phyloP scores from a whole-genome alignment of 1,140 invertebrate genomes.

The Drosophila paulistorum region DNA sequence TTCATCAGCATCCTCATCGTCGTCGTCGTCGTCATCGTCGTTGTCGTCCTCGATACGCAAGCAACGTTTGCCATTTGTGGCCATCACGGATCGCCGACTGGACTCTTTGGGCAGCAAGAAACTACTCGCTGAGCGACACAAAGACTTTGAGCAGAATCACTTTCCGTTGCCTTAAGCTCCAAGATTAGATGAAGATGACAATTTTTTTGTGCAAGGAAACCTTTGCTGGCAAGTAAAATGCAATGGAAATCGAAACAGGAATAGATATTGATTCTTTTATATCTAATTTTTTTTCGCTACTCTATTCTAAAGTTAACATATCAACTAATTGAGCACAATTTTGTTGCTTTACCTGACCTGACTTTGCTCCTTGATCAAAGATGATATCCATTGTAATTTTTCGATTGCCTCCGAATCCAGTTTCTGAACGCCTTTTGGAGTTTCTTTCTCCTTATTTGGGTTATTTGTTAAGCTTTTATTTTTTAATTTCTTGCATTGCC shows the following conservation, averaged over 20 bases:
- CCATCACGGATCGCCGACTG: conserved; percentile 75
- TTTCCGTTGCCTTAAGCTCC: conserved; percentile 78
- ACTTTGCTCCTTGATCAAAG: neutral
- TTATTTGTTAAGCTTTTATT: conserved; percentile 34
- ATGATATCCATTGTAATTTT: conserved; percentile 12
- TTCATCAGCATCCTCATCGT: neutral
- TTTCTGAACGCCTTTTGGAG: conserved; percentile 49
- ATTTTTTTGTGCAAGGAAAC: neutral
- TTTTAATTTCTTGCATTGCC: neutral
- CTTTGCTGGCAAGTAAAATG: neutral
- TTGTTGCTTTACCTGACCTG: no score
- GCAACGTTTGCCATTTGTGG: conserved; percentile 77
- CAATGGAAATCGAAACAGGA: neutral
- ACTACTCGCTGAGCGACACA: conserved; percentile 58
- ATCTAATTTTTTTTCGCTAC: no score
- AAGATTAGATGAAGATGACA: neutral
- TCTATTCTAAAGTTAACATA: no score
- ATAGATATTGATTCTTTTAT: no score
- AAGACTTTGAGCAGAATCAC: conserved; percentile 82
- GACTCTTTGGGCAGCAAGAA: conserved; percentile 56
- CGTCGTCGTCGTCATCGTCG: conserved; percentile 9
- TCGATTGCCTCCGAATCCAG: conserved; percentile 13
- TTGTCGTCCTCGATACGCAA: conserved; percentile 49
- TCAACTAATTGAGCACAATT: no score
- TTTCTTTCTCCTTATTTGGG: conserved; percentile 3